Base-by-base conservation (phyloP, 2,888 invertebrate genomes). In the Adineta ricciae region DNA sequence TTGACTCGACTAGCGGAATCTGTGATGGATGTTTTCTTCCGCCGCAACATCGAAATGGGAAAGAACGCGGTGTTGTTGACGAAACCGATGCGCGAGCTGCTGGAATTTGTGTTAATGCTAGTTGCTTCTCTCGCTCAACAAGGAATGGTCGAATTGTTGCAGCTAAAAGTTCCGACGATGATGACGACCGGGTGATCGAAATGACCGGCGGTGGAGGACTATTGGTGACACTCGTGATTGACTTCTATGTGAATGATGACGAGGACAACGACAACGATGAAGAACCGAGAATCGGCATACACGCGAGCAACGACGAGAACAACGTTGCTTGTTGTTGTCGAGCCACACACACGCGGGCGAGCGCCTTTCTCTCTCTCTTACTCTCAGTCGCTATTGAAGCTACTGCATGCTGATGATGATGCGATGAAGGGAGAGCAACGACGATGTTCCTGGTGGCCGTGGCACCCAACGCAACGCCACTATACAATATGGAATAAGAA, bases 241-340 rank as follows among this genome's bases (percentile, higher is more conserved):
- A 64, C 64, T 64, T 64, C 64, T 64, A 64, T 64, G 32, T 64
- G 64, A 64, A 64, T 64, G 64, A 36, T 32, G 64, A 64, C 64
- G 64, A 50, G 50, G 50, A 64, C 64, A 36, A 50, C 50, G 50
- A 64, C 64, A 64, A 64, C 64, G 64, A 64, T 64, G 32, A 64
- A 64, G 64, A 64, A 64, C 64, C 64, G 64, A 64, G 64, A 64
- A 64, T 64, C 64, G 64, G 64, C 64, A 64, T 36, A 64, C 64
- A 64, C 64, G 64, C 64, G 64, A 64, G 27, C 32, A 64, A 64
- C 64, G 32, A 64, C 64, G 2, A 64, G 64, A 32, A 14, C 64
- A 64, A 64, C 64, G 64, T 64, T 64, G 64, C 64, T 64, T 64
- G 64, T 64, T 64, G 64, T 64, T 36, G 64, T 27, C 64, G 64